A percentile compares a stretch with the other conserved stretches of the same genome.
Conservation (phyloP, 1,140 invertebrate species). For the Drosophila pseudoobscura region DNA sequence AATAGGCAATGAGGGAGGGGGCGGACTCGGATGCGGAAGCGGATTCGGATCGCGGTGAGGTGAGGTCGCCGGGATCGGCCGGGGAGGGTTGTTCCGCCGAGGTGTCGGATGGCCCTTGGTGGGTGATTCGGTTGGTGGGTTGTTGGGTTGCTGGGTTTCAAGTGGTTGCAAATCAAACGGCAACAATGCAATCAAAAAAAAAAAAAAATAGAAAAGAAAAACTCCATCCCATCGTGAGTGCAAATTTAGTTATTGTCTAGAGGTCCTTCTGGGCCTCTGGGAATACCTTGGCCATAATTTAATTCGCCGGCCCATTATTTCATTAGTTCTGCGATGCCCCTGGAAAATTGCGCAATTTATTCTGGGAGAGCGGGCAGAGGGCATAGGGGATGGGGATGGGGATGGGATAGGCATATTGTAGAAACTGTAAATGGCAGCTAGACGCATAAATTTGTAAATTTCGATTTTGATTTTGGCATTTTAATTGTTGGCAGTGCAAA, state of each 20-base stretch:
- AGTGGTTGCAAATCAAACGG: constrained; percentile 68
- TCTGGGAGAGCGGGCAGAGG: constrained; percentile 4
- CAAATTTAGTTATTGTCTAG: constrained; percentile 79
- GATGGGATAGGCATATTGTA: constrained; percentile 9
- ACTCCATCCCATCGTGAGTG: constrained; percentile 55
- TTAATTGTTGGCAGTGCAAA: constrained; percentile 67
- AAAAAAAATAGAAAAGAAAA: constrained; percentile 1
- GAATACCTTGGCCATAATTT: constrained; percentile 72
- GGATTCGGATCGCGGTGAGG: constrained; percentile 14
- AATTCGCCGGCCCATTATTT: constrained; percentile 75
- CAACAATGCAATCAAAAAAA: constrained; percentile 78
- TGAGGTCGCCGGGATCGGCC: background rate
- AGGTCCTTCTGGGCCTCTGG: constrained; percentile 49
- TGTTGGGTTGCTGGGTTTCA: constrained; percentile 1
- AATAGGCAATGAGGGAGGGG: constrained; percentile 74
- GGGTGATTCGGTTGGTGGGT: constrained; percentile 13
- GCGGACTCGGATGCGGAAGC: constrained; percentile 16
- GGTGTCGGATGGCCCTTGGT: constrained; percentile 40
- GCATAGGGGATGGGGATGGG: background rate
- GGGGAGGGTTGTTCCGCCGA: constrained; percentile 26
- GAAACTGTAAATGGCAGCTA: constrained; percentile 72
- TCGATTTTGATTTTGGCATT: constrained; percentile 80
- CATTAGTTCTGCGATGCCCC: constrained; percentile 61
- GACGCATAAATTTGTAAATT: constrained; percentile 79
- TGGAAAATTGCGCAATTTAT: constrained; percentile 46